Base-by-base conservation (phyloP, 2,797 vertebrate species). In the Lepilemur ruficaudatus region DNA sequence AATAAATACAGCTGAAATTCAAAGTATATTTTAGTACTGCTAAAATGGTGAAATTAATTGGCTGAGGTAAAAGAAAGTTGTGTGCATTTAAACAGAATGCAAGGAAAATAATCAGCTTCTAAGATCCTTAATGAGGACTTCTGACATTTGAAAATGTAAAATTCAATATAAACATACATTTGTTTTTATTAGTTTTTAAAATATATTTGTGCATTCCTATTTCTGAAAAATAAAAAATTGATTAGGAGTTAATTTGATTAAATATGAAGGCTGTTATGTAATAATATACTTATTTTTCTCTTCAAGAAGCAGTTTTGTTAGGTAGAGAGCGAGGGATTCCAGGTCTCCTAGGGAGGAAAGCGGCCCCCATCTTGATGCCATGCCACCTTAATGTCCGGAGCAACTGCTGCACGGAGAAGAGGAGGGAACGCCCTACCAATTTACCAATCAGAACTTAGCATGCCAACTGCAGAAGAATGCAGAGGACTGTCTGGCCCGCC, bases 171-270 rank as follows among this genome's bases (percentile, higher is more conserved):
- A 69, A 72, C n/a, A 89, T 59, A 5, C 25, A 43, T 89, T 93
- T 76, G 2, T 23, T 92, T 89, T 90, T 89, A 85, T 93, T 96
- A 17, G 22, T 96, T 92, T 97, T 88, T 18, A 89, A 81, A 93
- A 87, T n/a, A 41, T 43, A 95, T 70, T 88, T 93, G 41, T 78
- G 30, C 25, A 30, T 91, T 94, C 48, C 18, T 76, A 10, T 86
- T 89, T 95, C 63, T 94, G 63, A 96, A 32, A 94, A 12, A 70
- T 70, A 75, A 55, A 4, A 92, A 92, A 69, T 93, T 41, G 87
- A 70, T 87, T 97, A 63, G 70, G 8, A 88, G n/a, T 73, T 92
- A 87, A 90, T 79, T 75, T 85, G 28, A 94, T 96, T 95, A 95
- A 93, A 94, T 81, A 65, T 76, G 50, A 94, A 59, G 63, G 0